phyloP scores from a whole-genome alignment of 2,888 invertebrate genomes.

The Stenchaetothrips biformis region DNA sequence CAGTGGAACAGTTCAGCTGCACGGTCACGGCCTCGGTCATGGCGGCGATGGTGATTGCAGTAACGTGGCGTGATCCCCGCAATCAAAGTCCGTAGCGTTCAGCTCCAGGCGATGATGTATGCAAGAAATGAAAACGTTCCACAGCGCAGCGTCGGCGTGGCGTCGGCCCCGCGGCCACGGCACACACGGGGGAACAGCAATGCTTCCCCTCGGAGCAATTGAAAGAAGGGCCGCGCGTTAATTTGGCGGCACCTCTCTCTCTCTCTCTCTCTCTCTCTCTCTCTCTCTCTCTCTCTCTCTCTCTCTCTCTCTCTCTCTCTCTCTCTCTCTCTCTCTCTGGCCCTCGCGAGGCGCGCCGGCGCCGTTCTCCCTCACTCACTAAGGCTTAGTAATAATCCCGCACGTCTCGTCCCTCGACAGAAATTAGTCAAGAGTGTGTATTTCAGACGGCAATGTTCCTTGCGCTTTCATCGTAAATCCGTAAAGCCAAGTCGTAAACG shows the following conservation, averaged over 20 bases:
- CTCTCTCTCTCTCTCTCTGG: not conserved
- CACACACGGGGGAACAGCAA: not conserved
- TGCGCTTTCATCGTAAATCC: constrained; percentile 11
- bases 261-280: not conserved
- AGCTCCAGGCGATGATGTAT: too few relatives aligned
- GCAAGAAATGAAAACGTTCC: too few relatives aligned
- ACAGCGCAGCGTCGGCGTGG: not conserved
- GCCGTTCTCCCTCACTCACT: not conserved
- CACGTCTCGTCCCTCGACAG: not conserved
- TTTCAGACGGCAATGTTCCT: not conserved
- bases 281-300: not conserved
- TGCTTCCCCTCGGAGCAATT: constrained; percentile 16
- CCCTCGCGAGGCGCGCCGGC: not conserved
- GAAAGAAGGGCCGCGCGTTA: constrained; percentile 15
- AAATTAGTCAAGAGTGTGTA: constrained; percentile 10
- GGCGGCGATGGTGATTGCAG: too few relatives aligned
- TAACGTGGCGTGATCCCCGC: too few relatives aligned
- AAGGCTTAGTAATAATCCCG: constrained; percentile 4
- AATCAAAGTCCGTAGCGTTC: too few relatives aligned
- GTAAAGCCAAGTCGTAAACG: not conserved
- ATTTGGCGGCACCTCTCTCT: not conserved
- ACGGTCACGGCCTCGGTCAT: too few relatives aligned
- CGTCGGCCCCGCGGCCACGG: not conserved
- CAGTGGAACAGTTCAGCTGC: too few relatives aligned
- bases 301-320: not conserved